Base-by-base conservation (phyloP, 1,140 invertebrate genomes). In the Stegodyphus mimosarum region DNA sequence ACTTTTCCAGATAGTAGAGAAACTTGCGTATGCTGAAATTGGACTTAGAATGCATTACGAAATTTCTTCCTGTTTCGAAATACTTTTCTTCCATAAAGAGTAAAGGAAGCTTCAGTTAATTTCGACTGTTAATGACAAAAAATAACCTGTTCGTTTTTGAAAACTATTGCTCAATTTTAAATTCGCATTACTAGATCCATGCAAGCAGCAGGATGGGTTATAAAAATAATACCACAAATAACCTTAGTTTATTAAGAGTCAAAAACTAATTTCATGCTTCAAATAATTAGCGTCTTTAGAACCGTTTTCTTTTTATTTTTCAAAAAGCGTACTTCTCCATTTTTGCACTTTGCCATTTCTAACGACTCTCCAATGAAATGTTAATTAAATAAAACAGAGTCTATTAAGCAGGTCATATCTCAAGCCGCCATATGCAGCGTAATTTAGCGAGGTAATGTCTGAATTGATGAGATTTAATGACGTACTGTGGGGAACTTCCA, bases 221-320 rank as follows among this genome's bases (percentile, higher is more conserved):
- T 33, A 33, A 33, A 33, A 33, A 33, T 33, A 33, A 33, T 33
- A 33, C 33, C 33, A 33, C 33, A 33, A 33, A 15, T 80, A 80
- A 71, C 78, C 78, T 17, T 69, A 80, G 72, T 80, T 80, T 80
- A 80, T 80, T 80, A 67, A 63, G 33, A 80, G 78, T 72, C 67
- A 80, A 80, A 80, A 80, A 80, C 78, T 80, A 80, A 80, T 80
- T 80, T 80, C 78, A 80, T 69, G 78, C 78, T 60, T 72, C 67
- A 71, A 63, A 67, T 80, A 80, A 80, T 80, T 80, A 80, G 53
- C 67, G 67, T 60, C 48, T 69, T 55, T 64, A 53, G 55, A 52
- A 52, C 5, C n/a, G 55, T 63, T 48, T 11, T 64, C 55, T 49
- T 64, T 76, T 55, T 50, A 18, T 75, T 48, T 33, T 33, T 75